Conservation (phyloP, 2,113 vertebrate genomes). For the Dromaius novaehollandiae region DNA sequence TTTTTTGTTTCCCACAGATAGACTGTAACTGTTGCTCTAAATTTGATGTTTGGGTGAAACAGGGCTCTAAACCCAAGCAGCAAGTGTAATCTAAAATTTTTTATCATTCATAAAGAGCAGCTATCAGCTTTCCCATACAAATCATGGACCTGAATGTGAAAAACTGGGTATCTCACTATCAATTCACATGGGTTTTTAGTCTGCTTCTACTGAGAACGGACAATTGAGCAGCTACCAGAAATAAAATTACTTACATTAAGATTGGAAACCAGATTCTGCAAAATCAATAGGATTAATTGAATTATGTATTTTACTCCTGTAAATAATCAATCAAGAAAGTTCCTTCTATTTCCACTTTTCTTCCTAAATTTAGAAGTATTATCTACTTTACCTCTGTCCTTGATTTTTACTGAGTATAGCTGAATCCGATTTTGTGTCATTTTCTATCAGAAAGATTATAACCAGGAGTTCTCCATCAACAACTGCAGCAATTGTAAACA, state of each 20-base stretch:
- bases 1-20: not conserved
- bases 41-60: not conserved
- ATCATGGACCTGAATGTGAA: not conserved
- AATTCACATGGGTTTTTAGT: not conserved
- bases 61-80: not conserved
- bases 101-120: not conserved
- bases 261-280: not conserved
- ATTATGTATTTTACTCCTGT: not conserved
- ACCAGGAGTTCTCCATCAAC: not conserved
- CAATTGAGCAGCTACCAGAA: not conserved
- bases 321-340: not conserved
- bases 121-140: not conserved
- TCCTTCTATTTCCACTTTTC: not conserved
- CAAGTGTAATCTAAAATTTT: not conserved
- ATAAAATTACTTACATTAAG: not conserved
- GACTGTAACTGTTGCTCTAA: not conserved
- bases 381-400: not conserved
- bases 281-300: not conserved
- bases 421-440: not conserved
- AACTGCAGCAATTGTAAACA: not conserved
- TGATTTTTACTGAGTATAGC: not conserved
- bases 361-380: not conserved
- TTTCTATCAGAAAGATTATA: not conserved
- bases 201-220: not conserved
- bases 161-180: not conserved